Conservation (phyloP, 2,113 vertebrate genomes). For the Chlorodrepanis virens region DNA sequence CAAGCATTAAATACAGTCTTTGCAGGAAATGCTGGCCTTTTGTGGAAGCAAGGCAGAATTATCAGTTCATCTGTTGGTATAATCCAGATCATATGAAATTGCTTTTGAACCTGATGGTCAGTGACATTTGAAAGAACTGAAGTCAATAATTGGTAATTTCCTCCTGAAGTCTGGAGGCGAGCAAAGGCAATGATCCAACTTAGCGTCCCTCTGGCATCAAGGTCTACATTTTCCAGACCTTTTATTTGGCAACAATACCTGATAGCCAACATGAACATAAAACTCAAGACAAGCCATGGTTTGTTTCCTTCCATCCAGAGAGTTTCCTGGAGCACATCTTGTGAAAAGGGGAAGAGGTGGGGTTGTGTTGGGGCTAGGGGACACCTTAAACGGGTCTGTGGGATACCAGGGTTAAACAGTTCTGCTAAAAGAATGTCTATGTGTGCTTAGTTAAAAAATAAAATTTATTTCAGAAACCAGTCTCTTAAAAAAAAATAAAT, state of each 20-base stretch:
- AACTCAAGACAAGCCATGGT: not conserved
- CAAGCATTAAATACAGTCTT: not conserved
- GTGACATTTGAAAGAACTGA: not conserved
- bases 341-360: not conserved
- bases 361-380: not conserved
- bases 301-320: not conserved
- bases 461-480: not conserved
- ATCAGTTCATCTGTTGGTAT: not conserved
- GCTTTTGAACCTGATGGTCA: slow-evolving; percentile 1
- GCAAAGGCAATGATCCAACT: not conserved
- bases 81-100: not conserved
- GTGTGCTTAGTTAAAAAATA: not conserved
- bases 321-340: not conserved
- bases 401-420: not conserved
- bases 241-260: not conserved
- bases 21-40: not conserved
- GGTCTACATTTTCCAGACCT: not conserved
- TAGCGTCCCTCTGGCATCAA: not conserved
- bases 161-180: not conserved
- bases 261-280: not conserved
- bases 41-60: not conserved
- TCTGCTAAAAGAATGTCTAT: not conserved
- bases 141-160: not conserved
- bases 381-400: not conserved
- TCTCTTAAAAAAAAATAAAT: not conserved